Base-by-base conservation (phyloP, 2,797 vertebrate genomes). In the Lophotriccus pileatus region DNA sequence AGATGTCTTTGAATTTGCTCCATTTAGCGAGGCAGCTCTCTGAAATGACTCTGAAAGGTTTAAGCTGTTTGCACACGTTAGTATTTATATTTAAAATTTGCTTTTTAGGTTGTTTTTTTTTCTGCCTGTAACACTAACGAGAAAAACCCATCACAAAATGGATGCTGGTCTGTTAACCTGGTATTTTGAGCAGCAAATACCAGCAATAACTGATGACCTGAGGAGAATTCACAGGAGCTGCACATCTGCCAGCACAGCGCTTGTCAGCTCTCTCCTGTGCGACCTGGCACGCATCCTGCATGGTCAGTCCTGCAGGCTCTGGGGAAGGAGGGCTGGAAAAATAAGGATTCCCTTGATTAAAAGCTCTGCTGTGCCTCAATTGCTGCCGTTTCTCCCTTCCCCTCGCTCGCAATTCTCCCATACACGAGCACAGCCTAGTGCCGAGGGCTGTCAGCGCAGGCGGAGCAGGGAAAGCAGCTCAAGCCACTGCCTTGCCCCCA, bases 341-440 rank as follows among this genome's bases (percentile, higher is more conserved):
- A 37, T 1, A 20, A 67, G 13, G 68, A 83, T 64, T 46, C 34
- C 22, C 41, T 74, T 1, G 52, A 67, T 46, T 18, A 19, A 36
- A 55, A 81, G 55, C 69, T 50, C 17, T 3, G 6, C 21, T 50
- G 53, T 16, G 28, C 21, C n/a, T 75, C 37, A 44, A 0, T 3
- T 47, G 18, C 43, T 17, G 36, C 20, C 22, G 55, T 7, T 53
- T 58, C 77, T 64, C 12, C 23, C 66, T 24, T 19, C 19, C 19
- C 1, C 6, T 18, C 12, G 47, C 41, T 7, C 11, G 62, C 53
- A 16, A 56, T 91, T 87, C 44, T n/a, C 19, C 1, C 32, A 39
- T 39, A 6, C 95, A 47, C 13, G 16, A 89, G 94, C 94, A 91
- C 96, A 72, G 27, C 95, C 96, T 92, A 88, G 92, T 14, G 96